These are phyloP conservation scores for Pangasius macronema DNA, from an alignment of 2,797 vertebrate species.

Conservation along the genomic window DNA sequence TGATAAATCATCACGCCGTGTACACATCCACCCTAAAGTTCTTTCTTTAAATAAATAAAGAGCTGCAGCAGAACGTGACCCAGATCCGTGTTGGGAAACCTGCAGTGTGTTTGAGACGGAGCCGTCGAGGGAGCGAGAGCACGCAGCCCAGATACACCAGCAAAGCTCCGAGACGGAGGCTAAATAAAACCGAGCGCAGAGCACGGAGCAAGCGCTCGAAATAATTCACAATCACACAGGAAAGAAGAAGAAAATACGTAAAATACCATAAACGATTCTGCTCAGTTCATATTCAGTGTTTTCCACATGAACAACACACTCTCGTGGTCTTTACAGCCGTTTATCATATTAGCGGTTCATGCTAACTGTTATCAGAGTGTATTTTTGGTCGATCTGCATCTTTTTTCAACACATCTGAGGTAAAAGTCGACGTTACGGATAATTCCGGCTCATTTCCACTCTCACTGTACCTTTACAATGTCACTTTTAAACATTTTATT, in stretches of 20 bases:
- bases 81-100: slow-evolving; percentile 51
- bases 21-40: not conserved
- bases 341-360: not conserved
- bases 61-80: slow-evolving; percentile 32
- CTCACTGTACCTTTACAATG: not conserved
- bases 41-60: slow-evolving; percentile 18
- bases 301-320: not conserved
- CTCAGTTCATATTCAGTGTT: not conserved
- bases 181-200: slow-evolving; percentile 11
- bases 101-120: slow-evolving; percentile 42
- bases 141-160: slow-evolving; percentile 54
- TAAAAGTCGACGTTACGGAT: not conserved
- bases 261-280: not conserved
- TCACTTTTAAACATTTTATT: not conserved
- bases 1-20: not conserved
- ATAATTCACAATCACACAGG: not conserved
- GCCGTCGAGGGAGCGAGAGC: slow-evolving; percentile 26
- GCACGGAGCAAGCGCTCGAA: not conserved
- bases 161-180: slow-evolving; percentile 33
- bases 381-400: not conserved
- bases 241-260: too few species aligned
- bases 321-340: not conserved
- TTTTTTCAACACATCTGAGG: not conserved
- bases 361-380: not conserved
- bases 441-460: not conserved